Evolutionary conservation across 2,797 vertebrate genomes (phyloP), one percentile per base, ranked within the genome.

Genomic region (Brachyrhaphis roseni): DNA sequence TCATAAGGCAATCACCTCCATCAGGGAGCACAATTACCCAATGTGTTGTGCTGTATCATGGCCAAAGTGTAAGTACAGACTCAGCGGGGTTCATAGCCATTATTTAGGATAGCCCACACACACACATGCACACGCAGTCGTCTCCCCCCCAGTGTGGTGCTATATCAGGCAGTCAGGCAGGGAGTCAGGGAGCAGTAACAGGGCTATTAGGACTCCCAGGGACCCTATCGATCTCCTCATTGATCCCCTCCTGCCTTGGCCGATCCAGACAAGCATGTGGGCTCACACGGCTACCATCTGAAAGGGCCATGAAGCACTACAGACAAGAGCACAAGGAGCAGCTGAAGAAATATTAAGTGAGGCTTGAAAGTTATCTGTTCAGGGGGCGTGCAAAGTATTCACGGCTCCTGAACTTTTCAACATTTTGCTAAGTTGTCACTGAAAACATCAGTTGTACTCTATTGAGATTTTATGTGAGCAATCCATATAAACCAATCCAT

Each of bases 141-240:
- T 11, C 57, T 18, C 5, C 46, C 28, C 59, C 79, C 75, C 46
- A 53, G 80, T 55, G 83, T 77, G 87, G 86, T 81, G 90, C 88
- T 90, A 85, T 91, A 92, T 93, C 88, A 88, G 86, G 82, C 86
- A 88, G 83, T 84, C 88, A 90, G 89, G 89, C 88, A 75, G 91
- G 91, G 89, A 93, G 93, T 92, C 93, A 90, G 92, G 90, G 91
- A 93, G 92, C 90, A 92, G 92, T 93, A 93, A 93, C 94, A 88
- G 92, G 91, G 90, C 94, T 90, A 93, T 94, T 94, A 95, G 90
- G 91, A 93, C 90, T 93, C 92, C 91, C 90, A 88, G 90, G 91
- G 92, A 94, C 92, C 93, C 91, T 89, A 94, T 95, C 84, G 93
- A 94, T 95, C 93, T 88, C 79, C 82, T 88, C 88, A 95, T 94